phyloP scores from a whole-genome alignment of 1,140 invertebrate species.

The Achatina immaculata region DNA sequence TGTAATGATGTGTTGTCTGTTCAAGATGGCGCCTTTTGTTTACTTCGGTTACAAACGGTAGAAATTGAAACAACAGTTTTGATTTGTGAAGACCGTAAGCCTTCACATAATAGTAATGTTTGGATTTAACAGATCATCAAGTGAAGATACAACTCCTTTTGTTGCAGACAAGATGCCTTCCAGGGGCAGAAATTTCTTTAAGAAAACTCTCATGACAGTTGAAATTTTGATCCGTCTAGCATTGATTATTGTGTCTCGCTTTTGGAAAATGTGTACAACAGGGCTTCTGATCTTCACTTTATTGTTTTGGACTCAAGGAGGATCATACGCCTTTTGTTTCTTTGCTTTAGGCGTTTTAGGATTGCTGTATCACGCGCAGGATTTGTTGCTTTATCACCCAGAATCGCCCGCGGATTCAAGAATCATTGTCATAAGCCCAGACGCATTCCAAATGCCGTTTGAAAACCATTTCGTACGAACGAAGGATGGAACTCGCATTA shows the following conservation, averaged over 20 bases:
- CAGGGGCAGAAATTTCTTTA: constrained; percentile 38
- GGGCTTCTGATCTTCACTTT: constrained; percentile 74
- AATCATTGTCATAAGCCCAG: constrained; percentile 86
- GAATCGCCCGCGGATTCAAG: constrained; percentile 88
- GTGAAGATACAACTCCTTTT: neutral
- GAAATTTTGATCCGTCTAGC: constrained; percentile 46
- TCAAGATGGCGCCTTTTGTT: constrained; percentile 33
- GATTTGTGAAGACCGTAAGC: neutral
- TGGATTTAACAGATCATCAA: neutral
- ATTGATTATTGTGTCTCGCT: constrained; percentile 50
- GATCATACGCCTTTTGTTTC: constrained; percentile 79
- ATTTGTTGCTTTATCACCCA: constrained; percentile 89
- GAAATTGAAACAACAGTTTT: neutral
- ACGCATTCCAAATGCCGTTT: constrained; percentile 85
- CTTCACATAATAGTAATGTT: constrained; percentile 5
- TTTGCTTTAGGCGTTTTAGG: constrained; percentile 76
- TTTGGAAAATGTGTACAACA: constrained; percentile 59
- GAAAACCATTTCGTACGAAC: constrained; percentile 80
- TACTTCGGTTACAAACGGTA: constrained; percentile 7
- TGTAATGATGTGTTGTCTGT: neutral
- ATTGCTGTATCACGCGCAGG: constrained; percentile 85
- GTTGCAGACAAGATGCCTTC: constrained; percentile 36
- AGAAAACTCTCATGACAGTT: constrained; percentile 45
- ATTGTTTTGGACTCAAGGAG: constrained; percentile 86
- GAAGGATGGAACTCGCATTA: constrained; percentile 84